Conservation (phyloP, 2,888 invertebrate species). For the Bimastos eiseni region DNA sequence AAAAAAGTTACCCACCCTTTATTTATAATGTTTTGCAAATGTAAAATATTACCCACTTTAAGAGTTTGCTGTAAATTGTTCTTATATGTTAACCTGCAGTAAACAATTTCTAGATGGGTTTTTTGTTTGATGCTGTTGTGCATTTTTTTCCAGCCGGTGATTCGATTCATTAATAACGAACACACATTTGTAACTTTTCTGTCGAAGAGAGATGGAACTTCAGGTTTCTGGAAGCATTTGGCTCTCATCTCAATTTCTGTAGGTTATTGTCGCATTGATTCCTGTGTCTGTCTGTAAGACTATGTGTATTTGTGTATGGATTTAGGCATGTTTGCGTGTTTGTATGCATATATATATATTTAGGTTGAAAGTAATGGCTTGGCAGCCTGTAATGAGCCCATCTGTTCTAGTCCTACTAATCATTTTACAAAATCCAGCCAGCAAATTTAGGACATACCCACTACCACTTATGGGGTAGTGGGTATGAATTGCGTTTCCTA, state of each 20-base stretch:
- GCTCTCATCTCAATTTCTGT: not conserved
- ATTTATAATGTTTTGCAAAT: not conserved
- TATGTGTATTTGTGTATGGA: not conserved
- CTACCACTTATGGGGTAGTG: too few relatives aligned
- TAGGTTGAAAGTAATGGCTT: too few relatives aligned
- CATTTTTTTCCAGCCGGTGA: not conserved
- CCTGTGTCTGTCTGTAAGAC: not conserved
- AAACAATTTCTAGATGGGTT: too few relatives aligned
- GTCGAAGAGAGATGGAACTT: constrained; percentile 21
- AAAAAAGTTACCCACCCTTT: not conserved
- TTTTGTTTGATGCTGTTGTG: too few relatives aligned
- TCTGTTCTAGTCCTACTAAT: too few relatives aligned
- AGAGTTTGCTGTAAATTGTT: not conserved
- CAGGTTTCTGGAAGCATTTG: constrained; percentile 9
- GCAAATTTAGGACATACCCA: too few relatives aligned
- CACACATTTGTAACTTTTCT: constrained; percentile 10
- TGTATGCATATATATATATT: not conserved
- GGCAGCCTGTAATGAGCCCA: too few relatives aligned
- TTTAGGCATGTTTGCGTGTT: not conserved
- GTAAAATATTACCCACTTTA: not conserved
- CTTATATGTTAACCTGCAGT: too few relatives aligned
- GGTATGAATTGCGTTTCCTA: too few relatives aligned
- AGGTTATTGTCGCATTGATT: not conserved
- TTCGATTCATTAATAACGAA: not conserved
- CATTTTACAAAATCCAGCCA: too few relatives aligned